Conservation (phyloP, 2,888 invertebrate genomes). For the Auanema sp. region DNA sequence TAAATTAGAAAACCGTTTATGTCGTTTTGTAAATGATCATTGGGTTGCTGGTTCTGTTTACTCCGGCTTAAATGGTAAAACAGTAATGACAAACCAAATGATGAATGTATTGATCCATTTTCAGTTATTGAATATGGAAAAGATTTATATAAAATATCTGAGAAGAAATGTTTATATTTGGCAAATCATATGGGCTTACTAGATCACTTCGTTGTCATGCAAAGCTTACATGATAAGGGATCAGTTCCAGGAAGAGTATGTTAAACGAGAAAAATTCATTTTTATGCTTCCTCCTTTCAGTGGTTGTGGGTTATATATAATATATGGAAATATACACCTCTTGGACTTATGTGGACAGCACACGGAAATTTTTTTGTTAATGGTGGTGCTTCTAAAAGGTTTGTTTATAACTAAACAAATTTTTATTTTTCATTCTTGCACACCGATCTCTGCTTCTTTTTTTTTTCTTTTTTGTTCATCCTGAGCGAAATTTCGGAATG, state of each 20-base stretch:
- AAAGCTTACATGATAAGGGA: conserved; percentile 52
- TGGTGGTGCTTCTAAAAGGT: conserved; percentile 47
- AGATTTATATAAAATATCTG: conserved; percentile 37
- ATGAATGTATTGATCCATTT: conserved; percentile 8
- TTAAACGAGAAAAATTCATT: too few relatives aligned
- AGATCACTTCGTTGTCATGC: conserved; percentile 62
- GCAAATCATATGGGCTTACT: conserved; percentile 60
- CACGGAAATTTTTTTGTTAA: conserved; percentile 63
- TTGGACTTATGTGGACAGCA: conserved; percentile 61
- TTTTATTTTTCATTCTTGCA: not conserved
- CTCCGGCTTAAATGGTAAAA: conserved; percentile 40
- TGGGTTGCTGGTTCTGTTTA: conserved; percentile 55
- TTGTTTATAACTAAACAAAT: not conserved
- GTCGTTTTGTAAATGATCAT: conserved; percentile 59
- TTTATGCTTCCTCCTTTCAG: conserved; percentile 33
- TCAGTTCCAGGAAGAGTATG: conserved; percentile 46
- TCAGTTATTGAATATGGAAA: conserved; percentile 55
- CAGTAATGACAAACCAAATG: not conserved
- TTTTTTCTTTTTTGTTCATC: too few relatives aligned
- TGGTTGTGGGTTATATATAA: conserved; percentile 63
- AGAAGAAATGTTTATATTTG: conserved; percentile 49
- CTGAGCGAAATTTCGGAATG: not conserved
- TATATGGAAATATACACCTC: conserved; percentile 62
- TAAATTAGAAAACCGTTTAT: conserved; percentile 53
- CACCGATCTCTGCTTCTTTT: not conserved